A percentile compares a stretch with the other conserved stretches of the same genome.
These are phyloP conservation scores for Caerostris darwini DNA, from an alignment of 1,140 invertebrate genomes.

Conservation along the genomic window DNA sequence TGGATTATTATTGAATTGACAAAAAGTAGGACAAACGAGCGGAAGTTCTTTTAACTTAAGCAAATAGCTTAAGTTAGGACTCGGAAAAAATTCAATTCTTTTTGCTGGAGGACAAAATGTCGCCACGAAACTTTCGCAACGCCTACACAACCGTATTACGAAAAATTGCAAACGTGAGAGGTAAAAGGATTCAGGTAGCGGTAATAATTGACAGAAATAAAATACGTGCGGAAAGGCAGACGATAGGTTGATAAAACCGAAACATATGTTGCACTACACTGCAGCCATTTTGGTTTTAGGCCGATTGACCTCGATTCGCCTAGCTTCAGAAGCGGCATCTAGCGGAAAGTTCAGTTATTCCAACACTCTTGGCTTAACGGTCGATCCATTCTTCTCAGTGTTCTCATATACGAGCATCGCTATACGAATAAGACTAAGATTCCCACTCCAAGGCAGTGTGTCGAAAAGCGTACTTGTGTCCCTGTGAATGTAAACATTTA, in stretches of 20 bases:
- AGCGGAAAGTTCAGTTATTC: conserved; percentile 63
- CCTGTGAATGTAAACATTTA: conserved; percentile 17
- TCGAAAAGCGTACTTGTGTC: background rate
- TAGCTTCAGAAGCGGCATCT: conserved; percentile 69
- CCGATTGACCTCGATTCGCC: conserved; percentile 70
- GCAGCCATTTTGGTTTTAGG: conserved; percentile 65
- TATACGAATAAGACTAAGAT: conserved; percentile 29
- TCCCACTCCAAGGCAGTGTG: background rate
- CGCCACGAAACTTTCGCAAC: conserved; percentile 40
- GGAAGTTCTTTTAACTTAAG: conserved; percentile 17
- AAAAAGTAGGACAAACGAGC: conserved; percentile 45
- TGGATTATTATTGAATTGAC: background rate
- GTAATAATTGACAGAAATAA: conserved; percentile 16
- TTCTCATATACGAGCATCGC: background rate
- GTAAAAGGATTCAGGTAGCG: background rate
- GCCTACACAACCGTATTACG: conserved; percentile 26
- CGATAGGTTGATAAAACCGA: conserved; percentile 28
- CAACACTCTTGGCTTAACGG: background rate
- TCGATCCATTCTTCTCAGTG: conserved; percentile 33
- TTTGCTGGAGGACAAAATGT: background rate
- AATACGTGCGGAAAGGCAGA: conserved; percentile 37
- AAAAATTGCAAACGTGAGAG: conserved; percentile 32
- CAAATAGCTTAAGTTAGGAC: conserved; percentile 8
- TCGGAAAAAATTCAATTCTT: background rate
- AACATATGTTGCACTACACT: conserved; percentile 35